These are phyloP conservation scores for Pelodiscus sinensis DNA, from an alignment of 2,113 vertebrate species.

Conservation along the genomic window DNA sequence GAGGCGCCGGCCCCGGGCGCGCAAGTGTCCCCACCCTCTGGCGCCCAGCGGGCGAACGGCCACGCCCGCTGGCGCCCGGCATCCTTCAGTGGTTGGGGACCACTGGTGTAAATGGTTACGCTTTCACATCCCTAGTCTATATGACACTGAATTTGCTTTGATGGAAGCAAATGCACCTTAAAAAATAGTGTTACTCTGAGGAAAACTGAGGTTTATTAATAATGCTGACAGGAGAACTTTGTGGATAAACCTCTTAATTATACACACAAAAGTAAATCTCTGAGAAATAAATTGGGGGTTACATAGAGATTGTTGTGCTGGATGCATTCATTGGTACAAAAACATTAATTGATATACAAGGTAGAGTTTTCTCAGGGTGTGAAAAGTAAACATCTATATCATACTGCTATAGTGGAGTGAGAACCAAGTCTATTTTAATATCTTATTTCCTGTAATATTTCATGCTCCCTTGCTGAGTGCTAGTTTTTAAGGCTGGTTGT, in stretches of 20 bases:
- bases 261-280: not conserved
- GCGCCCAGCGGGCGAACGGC: too few species aligned
- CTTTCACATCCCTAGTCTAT: too few species aligned
- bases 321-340: not conserved
- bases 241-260: not conserved
- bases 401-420: not conserved
- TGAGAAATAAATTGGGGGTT: not conserved
- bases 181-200: not conserved
- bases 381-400: not conserved
- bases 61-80: too few species aligned
- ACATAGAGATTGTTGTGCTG: not conserved
- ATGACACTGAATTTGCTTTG: not conserved
- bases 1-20: too few species aligned
- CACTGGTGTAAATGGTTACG: too few species aligned
- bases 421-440: not conserved
- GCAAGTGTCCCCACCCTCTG: too few species aligned
- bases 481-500: not conserved
- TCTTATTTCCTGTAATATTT: not conserved
- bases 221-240: not conserved
- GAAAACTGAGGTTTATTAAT: not conserved
- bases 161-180: not conserved
- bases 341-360: not conserved
- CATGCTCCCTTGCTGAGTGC: not conserved
- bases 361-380: not conserved
- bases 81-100: too few species aligned